phyloP scores from a whole-genome alignment of 2,113 vertebrate genomes.

The Brienomyrus longianalis region DNA sequence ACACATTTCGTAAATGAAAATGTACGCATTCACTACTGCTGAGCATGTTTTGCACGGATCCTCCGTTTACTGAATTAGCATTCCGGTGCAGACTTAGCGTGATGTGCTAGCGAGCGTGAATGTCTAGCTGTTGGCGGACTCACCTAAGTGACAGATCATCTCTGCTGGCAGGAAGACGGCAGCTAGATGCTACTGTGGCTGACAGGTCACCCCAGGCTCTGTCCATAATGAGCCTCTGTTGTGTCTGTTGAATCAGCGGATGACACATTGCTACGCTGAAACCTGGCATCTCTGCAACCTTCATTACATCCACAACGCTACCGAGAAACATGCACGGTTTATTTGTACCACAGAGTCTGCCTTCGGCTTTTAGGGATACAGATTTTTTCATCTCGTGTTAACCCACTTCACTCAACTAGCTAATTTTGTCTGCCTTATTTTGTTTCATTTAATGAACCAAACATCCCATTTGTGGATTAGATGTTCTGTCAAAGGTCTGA shows the following conservation, averaged over 20 bases:
- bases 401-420: neutral
- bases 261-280: neutral
- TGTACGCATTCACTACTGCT: neutral
- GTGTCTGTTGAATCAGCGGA: neutral
- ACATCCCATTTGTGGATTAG: neutral
- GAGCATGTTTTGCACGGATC: neutral
- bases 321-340: neutral
- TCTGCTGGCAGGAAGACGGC: neutral
- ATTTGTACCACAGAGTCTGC: neutral
- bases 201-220: neutral
- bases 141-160: neutral
- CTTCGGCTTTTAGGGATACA: neutral
- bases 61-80: neutral
- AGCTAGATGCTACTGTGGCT: neutral
- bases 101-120: neutral
- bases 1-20: neutral
- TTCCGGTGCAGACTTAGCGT: neutral
- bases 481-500: neutral
- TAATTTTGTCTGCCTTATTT: neutral
- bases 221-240: slow-evolving; percentile 8
- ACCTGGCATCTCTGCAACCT: neutral
- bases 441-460: neutral
- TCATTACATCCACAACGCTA: neutral
- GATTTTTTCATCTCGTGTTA: neutral
- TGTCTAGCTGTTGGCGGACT: neutral